phyloP scores from a whole-genome alignment of 1,140 invertebrate genomes.

The Pectinophora gossypiella region DNA sequence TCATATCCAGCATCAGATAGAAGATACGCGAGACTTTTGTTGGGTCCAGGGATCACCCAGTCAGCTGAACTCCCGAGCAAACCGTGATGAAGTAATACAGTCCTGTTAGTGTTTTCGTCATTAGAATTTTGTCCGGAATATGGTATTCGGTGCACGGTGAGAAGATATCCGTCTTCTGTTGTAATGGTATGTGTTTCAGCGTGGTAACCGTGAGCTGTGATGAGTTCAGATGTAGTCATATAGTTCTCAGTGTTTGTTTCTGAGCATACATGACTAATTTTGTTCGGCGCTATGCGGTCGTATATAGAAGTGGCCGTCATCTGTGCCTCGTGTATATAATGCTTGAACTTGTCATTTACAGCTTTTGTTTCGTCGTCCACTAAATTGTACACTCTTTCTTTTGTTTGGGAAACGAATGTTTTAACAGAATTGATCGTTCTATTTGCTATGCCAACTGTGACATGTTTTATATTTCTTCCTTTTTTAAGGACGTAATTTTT shows the following conservation, averaged over 20 bases:
- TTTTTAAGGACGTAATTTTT: neutral
- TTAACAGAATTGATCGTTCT: neutral
- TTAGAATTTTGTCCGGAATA: slow-evolving; percentile 19
- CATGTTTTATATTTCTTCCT: neutral
- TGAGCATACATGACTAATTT: neutral
- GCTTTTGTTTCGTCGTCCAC: neutral
- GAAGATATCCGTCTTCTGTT: slow-evolving; percentile 81
- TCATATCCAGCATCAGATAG: slow-evolving; percentile 76
- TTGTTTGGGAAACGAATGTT: neutral
- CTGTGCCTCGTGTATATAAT: slow-evolving; percentile 13
- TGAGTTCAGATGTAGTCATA: slow-evolving; percentile 63
- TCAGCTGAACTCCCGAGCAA: slow-evolving; percentile 81
- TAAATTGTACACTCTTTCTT: neutral
- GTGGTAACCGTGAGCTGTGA: slow-evolving; percentile 77
- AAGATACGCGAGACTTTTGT: slow-evolving; percentile 75
- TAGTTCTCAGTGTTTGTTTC: neutral
- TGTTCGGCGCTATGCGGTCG: neutral
- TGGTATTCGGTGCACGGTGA: slow-evolving; percentile 81
- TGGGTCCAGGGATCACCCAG: slow-evolving; percentile 80
- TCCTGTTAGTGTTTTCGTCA: too few species aligned
- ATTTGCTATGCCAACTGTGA: neutral
- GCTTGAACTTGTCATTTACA: neutral
- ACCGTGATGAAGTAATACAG: slow-evolving; percentile 82
- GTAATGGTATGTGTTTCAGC: slow-evolving; percentile 76
- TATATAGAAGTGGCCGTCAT: neutral